A percentile compares a stretch with the other conserved stretches of the same genome.
These are phyloP conservation scores for Bufo gargarizans DNA, from an alignment of 2,113 vertebrate species.

Conservation along the genomic window DNA sequence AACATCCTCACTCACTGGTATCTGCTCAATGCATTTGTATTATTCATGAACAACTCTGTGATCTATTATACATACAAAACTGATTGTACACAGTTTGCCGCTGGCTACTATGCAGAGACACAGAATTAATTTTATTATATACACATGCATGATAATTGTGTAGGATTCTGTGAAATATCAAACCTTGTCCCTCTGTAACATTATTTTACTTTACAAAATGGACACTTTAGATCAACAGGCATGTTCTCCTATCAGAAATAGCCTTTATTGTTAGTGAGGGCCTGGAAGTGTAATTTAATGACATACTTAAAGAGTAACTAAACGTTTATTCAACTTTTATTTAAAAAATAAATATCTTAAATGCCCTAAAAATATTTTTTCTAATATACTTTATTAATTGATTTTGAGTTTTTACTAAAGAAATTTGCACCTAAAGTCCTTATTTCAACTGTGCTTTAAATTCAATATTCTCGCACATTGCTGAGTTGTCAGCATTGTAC, in stretches of 20 bases:
- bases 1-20: constrained; percentile 93
- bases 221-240: constrained; percentile 57
- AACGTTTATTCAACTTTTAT: neutral
- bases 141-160: constrained; percentile 99
- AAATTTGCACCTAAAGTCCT: too few relatives aligned
- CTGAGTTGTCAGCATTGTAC: too few relatives aligned
- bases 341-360: too few relatives aligned
- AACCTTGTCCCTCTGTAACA: constrained; percentile 75
- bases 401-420: too few relatives aligned
- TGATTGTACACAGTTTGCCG: constrained; percentile 93
- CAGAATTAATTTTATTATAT: constrained; percentile 99
- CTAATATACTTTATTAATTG: too few relatives aligned
- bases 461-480: too few relatives aligned
- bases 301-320: constrained; percentile 20
- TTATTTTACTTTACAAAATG: constrained; percentile 74
- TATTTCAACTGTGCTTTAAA: too few relatives aligned
- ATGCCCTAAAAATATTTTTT: too few relatives aligned
- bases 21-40: constrained; percentile 94
- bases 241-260: neutral
- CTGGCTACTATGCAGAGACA: constrained; percentile 90
- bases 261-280: constrained; percentile 24
- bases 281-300: neutral
- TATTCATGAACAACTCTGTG: constrained; percentile 99
- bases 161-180: constrained; percentile 92
- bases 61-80: constrained; percentile 99